Base-by-base conservation (phyloP, 2,888 invertebrate species). In the Tetragonula carbonaria region DNA sequence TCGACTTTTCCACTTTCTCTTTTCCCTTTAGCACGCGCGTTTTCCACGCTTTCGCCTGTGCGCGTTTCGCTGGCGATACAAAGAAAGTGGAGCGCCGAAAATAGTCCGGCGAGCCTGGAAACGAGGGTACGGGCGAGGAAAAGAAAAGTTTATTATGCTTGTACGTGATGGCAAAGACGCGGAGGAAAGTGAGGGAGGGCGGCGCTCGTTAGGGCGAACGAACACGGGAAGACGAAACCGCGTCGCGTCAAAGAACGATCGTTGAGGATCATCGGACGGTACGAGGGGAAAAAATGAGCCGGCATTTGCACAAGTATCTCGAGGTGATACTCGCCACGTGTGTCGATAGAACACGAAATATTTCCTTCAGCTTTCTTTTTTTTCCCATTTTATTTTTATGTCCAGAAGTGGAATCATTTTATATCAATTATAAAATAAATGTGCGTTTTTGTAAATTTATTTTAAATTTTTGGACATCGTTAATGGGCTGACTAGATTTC, bases 81-180 rank as follows among this genome's bases (percentile, higher is more conserved):
- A 88, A 88, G 87, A 82, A 88, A 86, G 80, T 85, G 77, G 84
- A 86, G 23, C 86, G 77, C 81, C 87, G 80, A 85, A 88, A 89
- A 83, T 88, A 87, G 81, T 86, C 81, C 72, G 77, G 18, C 67
- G 57, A 33, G 66, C 63, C 59, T 72, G 50, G 67, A 72, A 84
- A 80, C 76, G 78, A 74, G 81, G 70, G 33, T 76, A 76, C 74
- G 63, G 21, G 21, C 68, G 81, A 71, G 84, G 79, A 77, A 67
- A 84, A 74, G 86, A 77, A 80, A 84, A 86, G 82, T 87, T 86
- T 82, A 82, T 86, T 84, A 86, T 80, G 81, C 84, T 18, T 62
- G 72, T 76, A 63, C 77, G 76, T 67, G 80, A 73, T 73, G 74
- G 72, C 53, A 67, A 67, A 79, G 73, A 70, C 77, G n/a, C 51